These are phyloP conservation scores for Ennomos fuscantarius DNA, from an alignment of 2,888 invertebrate genomes.

Conservation along the genomic window DNA sequence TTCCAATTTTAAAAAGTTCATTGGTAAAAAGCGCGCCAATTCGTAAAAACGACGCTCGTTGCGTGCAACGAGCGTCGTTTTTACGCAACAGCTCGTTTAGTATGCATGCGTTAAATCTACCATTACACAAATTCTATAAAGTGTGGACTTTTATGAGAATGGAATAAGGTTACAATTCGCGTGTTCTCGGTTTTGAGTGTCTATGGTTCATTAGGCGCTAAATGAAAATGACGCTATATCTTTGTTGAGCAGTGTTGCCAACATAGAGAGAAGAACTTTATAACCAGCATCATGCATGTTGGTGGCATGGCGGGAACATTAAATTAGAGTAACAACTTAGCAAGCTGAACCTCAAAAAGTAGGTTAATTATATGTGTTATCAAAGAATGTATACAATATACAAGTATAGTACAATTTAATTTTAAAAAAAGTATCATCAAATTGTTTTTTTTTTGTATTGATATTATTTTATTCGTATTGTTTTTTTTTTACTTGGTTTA, in stretches of 20 bases:
- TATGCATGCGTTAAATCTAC: slow-evolving; percentile 42
- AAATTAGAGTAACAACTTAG: not conserved
- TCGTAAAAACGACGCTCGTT: too few relatives aligned
- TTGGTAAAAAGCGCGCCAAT: slow-evolving; percentile 23
- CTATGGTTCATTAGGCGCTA: slow-evolving; percentile 50
- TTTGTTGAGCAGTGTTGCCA: slow-evolving; percentile 35
- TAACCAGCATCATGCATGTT: slow-evolving; percentile 21
- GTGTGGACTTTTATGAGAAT: too few relatives aligned
- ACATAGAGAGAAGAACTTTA: slow-evolving; percentile 36
- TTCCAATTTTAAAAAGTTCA: slow-evolving; percentile 33
- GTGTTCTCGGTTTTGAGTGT: slow-evolving; percentile 35
- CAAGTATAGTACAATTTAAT: too few relatives aligned
- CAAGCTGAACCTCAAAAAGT: too few relatives aligned
- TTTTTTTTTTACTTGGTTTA: too few relatives aligned
- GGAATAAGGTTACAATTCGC: slow-evolving; percentile 37
- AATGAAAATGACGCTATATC: slow-evolving; percentile 46
- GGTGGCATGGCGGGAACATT: slow-evolving; percentile 16
- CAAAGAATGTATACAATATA: too few relatives aligned
- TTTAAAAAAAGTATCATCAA: too few relatives aligned
- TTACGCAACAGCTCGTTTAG: slow-evolving; percentile 41
- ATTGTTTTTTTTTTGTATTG: too few relatives aligned
- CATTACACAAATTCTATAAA: slow-evolving; percentile 30
- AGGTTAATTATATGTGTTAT: too few relatives aligned
- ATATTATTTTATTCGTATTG: too few relatives aligned
- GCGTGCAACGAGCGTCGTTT: slow-evolving; percentile 29